Conservation (phyloP, 2,888 invertebrate genomes). For the Cheilosia soror region DNA sequence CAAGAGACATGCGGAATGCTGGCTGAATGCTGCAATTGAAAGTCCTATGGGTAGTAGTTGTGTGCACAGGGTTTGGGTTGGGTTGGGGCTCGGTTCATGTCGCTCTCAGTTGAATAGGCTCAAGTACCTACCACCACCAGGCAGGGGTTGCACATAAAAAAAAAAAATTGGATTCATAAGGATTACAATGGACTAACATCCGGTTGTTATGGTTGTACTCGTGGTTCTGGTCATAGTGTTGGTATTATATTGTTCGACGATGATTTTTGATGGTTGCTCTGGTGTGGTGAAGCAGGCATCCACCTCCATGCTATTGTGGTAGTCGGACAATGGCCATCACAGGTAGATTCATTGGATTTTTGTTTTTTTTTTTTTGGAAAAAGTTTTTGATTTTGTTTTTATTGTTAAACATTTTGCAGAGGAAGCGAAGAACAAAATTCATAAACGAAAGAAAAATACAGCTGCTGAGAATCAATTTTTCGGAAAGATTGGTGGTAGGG, state of each 20-base stretch:
- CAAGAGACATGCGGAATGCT: slow-evolving; percentile 72
- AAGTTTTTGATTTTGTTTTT: slow-evolving; percentile 13
- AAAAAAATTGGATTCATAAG: slow-evolving; percentile 58
- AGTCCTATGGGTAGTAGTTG: slow-evolving; percentile 11
- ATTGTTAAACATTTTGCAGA: slow-evolving; percentile 34
- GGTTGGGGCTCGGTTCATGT: not conserved
- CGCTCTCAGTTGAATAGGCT: slow-evolving; percentile 64
- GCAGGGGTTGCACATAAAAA: slow-evolving; percentile 31
- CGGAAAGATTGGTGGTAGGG: not conserved
- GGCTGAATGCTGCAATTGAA: slow-evolving; percentile 69
- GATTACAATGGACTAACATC: slow-evolving; percentile 71
- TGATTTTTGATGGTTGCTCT: slow-evolving; percentile 42
- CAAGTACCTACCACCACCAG: slow-evolving; percentile 14
- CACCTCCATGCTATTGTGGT: slow-evolving; percentile 17
- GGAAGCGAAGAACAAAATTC: slow-evolving; percentile 27
- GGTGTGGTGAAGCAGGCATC: not conserved
- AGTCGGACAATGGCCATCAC: slow-evolving; percentile 60
- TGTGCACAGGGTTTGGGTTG: not conserved
- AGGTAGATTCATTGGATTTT: slow-evolving; percentile 51
- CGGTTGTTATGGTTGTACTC: slow-evolving; percentile 57
- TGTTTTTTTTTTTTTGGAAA: slow-evolving; percentile 11
- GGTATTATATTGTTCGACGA: slow-evolving; percentile 51
- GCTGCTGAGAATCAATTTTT: slow-evolving; percentile 45
- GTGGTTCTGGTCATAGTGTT: slow-evolving; percentile 32
- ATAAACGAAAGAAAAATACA: slow-evolving; percentile 48